Evolutionary conservation across 2,113 vertebrate species (phyloP), one percentile per base, ranked within the genome.

Genomic region (Sebastes fasciatus): DNA sequence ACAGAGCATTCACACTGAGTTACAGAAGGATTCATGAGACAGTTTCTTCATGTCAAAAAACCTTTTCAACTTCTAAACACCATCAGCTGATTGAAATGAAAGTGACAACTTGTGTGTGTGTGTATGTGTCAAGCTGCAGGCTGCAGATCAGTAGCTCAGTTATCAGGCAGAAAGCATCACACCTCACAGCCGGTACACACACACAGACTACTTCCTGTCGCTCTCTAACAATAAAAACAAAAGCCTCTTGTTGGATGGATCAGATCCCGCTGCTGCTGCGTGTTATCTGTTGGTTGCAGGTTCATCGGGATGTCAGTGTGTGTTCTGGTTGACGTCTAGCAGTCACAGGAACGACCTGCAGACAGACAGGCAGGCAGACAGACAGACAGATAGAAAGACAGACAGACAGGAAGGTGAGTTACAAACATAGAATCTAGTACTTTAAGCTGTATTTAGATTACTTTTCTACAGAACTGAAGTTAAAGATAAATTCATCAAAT

Each of bases 321-420:
- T 23, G 65, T 60, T 71, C 34, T 52, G 49, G 65, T 17, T 17
- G 57, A 74, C 52, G 48, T 91, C 91, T 94, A 96, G 82, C 95
- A 96, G 62, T 96, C 94, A 7, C 94, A 95, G 83, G 94, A 85
- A 46, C 93, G 94, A 77, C 85, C 95, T 96, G 84, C 8, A 61
- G 61, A 84, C 21, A 82, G 4, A 78, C 26, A 77, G 1, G 13
- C 23, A 61, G 61, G 60, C 8, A 63, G 40, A 26, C 26, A 77
- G 1, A 17, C 23, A 61, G 61, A 62, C 6, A 63, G 40, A 34
- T 0, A 61, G 61, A 84, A 17, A 82, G 4, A 78, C 26, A 77
- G 1, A 17, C 23, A 61, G 61, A 62, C 8, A 63, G 40, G 19
- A 68, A 48, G 57, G 6, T 21, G 19, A 61, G 17, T 34, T 34